A percentile compares a stretch with the other conserved stretches of the same genome.
phyloP scores from a whole-genome alignment of 2,797 vertebrate genomes.

The Ctenochaetus hawaiiensis region DNA sequence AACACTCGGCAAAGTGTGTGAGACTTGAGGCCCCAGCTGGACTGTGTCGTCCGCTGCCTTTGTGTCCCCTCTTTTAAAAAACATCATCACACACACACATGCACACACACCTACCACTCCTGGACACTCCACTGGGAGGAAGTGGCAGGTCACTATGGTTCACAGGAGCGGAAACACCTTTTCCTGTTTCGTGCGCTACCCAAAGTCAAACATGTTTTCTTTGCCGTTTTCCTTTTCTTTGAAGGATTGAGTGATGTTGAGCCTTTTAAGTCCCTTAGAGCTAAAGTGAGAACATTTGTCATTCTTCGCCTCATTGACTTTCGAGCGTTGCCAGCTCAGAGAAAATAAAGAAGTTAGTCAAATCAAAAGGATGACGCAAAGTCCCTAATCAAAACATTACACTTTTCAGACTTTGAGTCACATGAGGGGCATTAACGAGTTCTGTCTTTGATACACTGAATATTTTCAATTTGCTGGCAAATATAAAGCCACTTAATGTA shows the following conservation, averaged over 20 bases:
- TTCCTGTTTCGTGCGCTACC: slow-evolving; percentile 69
- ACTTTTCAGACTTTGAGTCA: slow-evolving; percentile 55
- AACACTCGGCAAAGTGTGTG: slow-evolving; percentile 36
- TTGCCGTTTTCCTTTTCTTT: slow-evolving; percentile 72
- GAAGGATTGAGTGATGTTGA: slow-evolving; percentile 62
- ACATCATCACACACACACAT: slow-evolving; percentile 19
- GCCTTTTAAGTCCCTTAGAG: slow-evolving; percentile 71
- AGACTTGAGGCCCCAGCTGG: slow-evolving; percentile 32
- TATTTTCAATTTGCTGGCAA: slow-evolving; percentile 44
- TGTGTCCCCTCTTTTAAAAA: slow-evolving; percentile 39
- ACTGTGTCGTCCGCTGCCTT: slow-evolving; percentile 31
- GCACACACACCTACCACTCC: slow-evolving; percentile 45
- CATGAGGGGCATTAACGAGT: slow-evolving; percentile 34
- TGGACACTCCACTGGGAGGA: slow-evolving; percentile 70
- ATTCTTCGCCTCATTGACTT: slow-evolving; percentile 79
- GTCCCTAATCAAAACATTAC: slow-evolving; percentile 47
- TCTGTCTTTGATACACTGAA: slow-evolving; percentile 43
- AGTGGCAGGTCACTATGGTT: slow-evolving; percentile 67
- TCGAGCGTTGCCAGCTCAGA: slow-evolving; percentile 62
- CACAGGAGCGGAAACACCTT: slow-evolving; percentile 74
- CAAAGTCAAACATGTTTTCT: slow-evolving; percentile 77
- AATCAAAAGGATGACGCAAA: slow-evolving; percentile 69
- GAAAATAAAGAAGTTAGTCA: slow-evolving; percentile 66
- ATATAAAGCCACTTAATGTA: neutral
- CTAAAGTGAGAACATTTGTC: slow-evolving; percentile 81